Percentiles rank a stretch among this genome's conserved stretches.
Conservation (phyloP, 2,113 vertebrate genomes). For the Edolisoma coerulescens region DNA sequence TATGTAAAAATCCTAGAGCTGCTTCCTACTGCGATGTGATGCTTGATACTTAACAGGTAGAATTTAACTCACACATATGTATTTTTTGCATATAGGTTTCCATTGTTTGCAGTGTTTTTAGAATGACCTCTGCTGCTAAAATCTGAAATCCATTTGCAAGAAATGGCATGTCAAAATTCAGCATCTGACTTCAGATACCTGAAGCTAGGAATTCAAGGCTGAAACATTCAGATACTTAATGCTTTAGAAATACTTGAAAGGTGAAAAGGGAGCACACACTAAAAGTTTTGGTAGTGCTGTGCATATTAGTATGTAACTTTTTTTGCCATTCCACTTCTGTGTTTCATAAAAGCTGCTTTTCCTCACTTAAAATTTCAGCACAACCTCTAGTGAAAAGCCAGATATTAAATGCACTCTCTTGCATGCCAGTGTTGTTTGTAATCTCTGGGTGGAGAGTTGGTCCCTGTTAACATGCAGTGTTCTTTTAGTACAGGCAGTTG, state of each 20-base stretch:
- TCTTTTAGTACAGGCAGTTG: not conserved
- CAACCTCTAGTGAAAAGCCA: not conserved
- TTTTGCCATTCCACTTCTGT: not conserved
- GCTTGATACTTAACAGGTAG: not conserved
- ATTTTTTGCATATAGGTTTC: not conserved
- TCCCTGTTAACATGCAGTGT: not conserved
- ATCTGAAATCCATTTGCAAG: not conserved
- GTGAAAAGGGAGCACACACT: not conserved
- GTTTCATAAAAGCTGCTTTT: not conserved
- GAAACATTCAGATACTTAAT: not conserved
- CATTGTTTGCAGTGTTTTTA: not conserved
- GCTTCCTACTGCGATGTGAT: not conserved
- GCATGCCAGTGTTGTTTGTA: not conserved
- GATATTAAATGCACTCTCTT: not conserved
- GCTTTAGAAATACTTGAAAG: not conserved
- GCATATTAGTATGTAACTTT: not conserved
- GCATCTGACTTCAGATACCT: not conserved
- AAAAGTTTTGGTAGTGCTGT: not conserved
- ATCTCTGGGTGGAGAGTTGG: not conserved
- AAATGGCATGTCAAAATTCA: not conserved
- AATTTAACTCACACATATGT: not conserved
- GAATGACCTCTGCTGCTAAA: not conserved
- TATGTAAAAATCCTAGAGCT: not conserved
- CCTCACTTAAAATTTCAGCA: not conserved
- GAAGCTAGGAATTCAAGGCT: not conserved